Conservation (phyloP, 2,113 vertebrate species). For the Pungitius pungitius region DNA sequence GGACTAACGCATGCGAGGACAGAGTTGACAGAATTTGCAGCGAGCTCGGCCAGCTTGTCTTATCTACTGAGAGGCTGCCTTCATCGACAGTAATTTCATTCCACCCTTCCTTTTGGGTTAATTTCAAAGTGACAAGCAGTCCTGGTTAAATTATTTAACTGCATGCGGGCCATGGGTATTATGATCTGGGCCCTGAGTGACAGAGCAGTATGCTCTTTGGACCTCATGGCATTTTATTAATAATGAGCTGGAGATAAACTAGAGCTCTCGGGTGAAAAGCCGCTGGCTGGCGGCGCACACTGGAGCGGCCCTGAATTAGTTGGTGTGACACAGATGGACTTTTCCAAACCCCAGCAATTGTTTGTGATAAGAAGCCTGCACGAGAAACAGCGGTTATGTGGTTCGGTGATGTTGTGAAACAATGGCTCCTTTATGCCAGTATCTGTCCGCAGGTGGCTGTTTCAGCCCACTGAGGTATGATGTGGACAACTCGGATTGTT, state of each 20-base stretch:
- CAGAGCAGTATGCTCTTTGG: constrained; percentile 57
- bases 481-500: constrained; percentile 56
- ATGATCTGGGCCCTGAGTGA: constrained; percentile 52
- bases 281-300: neutral
- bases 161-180: constrained; percentile 56
- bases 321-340: constrained; percentile 14
- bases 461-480: constrained; percentile 41
- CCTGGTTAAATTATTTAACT: constrained; percentile 73
- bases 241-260: constrained; percentile 52
- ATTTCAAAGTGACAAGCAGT: constrained; percentile 54
- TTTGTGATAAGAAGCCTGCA: neutral
- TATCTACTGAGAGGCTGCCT: constrained; percentile 30
- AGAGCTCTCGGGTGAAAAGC: constrained; percentile 31
- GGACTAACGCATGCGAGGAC: constrained; percentile 22
- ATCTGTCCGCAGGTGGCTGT: constrained; percentile 33
- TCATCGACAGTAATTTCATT: constrained; percentile 18
- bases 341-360: neutral
- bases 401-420: neutral
- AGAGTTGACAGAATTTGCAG: constrained; percentile 27
- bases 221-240: constrained; percentile 59
- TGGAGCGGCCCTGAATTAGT: neutral
- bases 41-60: constrained; percentile 20
- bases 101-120: constrained; percentile 25
- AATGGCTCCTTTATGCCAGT: constrained; percentile 7
- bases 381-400: neutral